Percentiles rank a stretch among this genome's conserved stretches.
These are phyloP conservation scores for Punctoribates punctum DNA, from an alignment of 2,888 invertebrate genomes.

Conservation along the genomic window DNA sequence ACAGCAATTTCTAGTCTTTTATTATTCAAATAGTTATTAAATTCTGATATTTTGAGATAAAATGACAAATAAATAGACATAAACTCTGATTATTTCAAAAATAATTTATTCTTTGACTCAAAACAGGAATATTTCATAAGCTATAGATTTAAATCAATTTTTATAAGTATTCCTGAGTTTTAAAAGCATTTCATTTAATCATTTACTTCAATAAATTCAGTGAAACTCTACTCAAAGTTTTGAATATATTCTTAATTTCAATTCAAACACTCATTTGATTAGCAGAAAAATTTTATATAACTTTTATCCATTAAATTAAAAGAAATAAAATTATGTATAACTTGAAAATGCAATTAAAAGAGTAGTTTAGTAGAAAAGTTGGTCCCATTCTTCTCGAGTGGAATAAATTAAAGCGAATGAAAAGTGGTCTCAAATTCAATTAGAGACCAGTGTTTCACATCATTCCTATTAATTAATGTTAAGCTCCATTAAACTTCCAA, in stretches of 20 bases:
- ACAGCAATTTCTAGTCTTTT: too few species aligned
- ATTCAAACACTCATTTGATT: neutral
- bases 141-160: too few species aligned
- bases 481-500: neutral
- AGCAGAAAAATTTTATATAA: neutral
- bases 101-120: too few species aligned
- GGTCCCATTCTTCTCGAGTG: neutral
- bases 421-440: neutral
- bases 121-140: too few species aligned
- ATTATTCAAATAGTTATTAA: too few species aligned
- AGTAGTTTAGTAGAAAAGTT: neutral
- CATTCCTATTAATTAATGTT: neutral
- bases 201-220: neutral
- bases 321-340: neutral
- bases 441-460: constrained; percentile 25
- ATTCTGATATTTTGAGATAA: too few species aligned
- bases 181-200: too few species aligned
- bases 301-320: neutral
- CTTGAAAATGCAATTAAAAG: neutral
- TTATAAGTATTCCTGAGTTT: too few species aligned
- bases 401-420: constrained; percentile 2
- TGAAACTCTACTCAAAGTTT: neutral
- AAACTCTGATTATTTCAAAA: too few species aligned
- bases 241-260: neutral
- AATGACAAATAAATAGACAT: too few species aligned